Evolutionary conservation across 2,888 invertebrate genomes (phyloP), one percentile per base, ranked within the genome.

Genomic region (Perdita meconis): DNA sequence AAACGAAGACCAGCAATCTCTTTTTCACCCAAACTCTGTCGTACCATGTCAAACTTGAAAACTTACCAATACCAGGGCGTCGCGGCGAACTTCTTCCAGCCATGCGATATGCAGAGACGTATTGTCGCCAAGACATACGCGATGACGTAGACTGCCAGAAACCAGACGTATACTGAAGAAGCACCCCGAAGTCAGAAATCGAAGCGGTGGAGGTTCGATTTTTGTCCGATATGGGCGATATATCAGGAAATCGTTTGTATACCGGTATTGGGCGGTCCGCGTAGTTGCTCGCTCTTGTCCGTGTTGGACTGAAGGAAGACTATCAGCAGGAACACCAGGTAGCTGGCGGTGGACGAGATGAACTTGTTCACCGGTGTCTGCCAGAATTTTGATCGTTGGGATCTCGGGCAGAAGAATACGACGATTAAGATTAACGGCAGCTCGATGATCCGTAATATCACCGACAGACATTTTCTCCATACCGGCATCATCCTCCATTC

Each of bases 351-450:
- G 86, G 95, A 95, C 63, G 95, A 95, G 84, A 96, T 94, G 93
- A 96, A 95, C 92, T 95, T 95, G 90, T 96, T 96, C 80, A 96
- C 93, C 34, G 96, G 96, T 85, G 95, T 93, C 82, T 93, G 93
- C 93, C 94, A 95, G 87, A 93, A 93, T 73, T 92, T 93, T 19
- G 94, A 93, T 64, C 93, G 88, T 12, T 90, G 82, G 81, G 94
- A 93, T 38, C 92, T 91, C 0, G 94, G 94, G 40, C 90, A 83
- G n/a, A 93, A 71, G 13, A 94, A 68, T 24, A 93, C 88, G 92
- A 93, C 92, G 50, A 93, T 10, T 0, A 91, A 88, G 6, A 94
- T 92, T 2, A 93, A 44, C 0, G 94, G 94, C 3, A 94, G 84
- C 67, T 93, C 67, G 1, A 92, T 42, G 1, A 94, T 88, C 16